A percentile compares a stretch with the other conserved stretches of the same genome.
phyloP scores from a whole-genome alignment of 2,113 vertebrate species.

The Cyprinodon variegatus region DNA sequence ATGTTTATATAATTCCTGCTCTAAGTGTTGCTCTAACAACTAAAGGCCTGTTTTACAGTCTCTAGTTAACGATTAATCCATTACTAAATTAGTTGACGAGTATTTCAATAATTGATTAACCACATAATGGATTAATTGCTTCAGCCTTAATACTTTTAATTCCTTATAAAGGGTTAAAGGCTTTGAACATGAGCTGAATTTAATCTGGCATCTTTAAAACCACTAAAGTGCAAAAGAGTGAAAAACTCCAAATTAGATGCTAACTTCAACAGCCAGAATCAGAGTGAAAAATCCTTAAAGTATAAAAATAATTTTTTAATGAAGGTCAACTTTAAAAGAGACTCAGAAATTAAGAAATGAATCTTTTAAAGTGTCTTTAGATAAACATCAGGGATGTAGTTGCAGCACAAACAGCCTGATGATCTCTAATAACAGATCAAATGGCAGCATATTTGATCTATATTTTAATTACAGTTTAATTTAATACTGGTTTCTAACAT shows the following conservation, averaged over 20 bases:
- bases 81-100: too few relatives aligned
- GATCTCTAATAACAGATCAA: background rate
- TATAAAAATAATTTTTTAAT: background rate
- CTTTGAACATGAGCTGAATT: background rate
- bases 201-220: background rate
- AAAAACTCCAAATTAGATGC: background rate
- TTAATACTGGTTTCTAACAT: background rate
- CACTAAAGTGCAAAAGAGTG: background rate
- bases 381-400: background rate
- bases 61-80: too few relatives aligned
- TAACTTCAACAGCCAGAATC: background rate
- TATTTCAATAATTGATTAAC: too few relatives aligned
- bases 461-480: background rate
- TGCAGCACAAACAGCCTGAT: background rate
- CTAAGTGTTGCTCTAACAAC: too few relatives aligned
- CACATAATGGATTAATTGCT: too few relatives aligned
- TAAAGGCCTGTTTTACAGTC: too few relatives aligned
- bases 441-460: background rate
- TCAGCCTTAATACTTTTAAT: too few relatives aligned
- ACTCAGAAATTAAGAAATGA: background rate
- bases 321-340: background rate
- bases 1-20: too few relatives aligned
- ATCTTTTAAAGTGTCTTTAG: too few relatives aligned
- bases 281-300: too few relatives aligned
- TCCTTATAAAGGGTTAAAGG: background rate